Evolutionary conservation across 2,113 vertebrate species (phyloP), one percentile per base, ranked within the genome.

Genomic region (Triplophysa dalaica): DNA sequence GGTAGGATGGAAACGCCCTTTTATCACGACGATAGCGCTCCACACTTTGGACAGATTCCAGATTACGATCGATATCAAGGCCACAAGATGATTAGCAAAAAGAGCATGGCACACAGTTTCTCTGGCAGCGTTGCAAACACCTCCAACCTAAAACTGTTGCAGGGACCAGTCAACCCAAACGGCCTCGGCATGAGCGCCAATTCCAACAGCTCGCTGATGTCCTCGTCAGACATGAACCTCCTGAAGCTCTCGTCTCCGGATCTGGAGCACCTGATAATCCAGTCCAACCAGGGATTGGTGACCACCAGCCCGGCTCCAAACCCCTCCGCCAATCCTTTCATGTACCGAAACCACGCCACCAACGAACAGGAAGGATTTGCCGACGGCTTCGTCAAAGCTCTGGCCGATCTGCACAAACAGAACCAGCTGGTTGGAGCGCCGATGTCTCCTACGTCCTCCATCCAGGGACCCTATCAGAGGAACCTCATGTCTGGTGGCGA

Each of bases 371-470:
- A 93, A 61, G 92, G 92, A 43, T 93, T 93, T 41, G 91, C 90
- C 0, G 92, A 93, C 48, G 92, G 92, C 29, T 93, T 93, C 62
- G 92, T 93, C 19, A 92, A 93, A 83, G 93, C 93, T 16, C 76
- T 93, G 87, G 91, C 92, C 4, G 92, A 93, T 76, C 83, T 93
- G 41, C 92, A 93, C 85, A 93, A 93, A 82, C 92, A 93, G 87
- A 93, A 92, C 81, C 93, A 93, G 88, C 85, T 93, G 17, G 74
- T 92, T 0, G 91, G 89, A 8, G 84, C 83, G 2, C 87, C 92
- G 21, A 88, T 89, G 60, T 88, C 89, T 4, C 89, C 91, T 0
- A 84, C 87, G 13, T 82, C 90, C 10, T 83, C 90, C 26, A 77
- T 83, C 29, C 70, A 82, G 81, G 81, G 88, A 74, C 24, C 87